phyloP scores from a whole-genome alignment of 2,888 invertebrate genomes.

The Xanthorhoe spadicearia region DNA sequence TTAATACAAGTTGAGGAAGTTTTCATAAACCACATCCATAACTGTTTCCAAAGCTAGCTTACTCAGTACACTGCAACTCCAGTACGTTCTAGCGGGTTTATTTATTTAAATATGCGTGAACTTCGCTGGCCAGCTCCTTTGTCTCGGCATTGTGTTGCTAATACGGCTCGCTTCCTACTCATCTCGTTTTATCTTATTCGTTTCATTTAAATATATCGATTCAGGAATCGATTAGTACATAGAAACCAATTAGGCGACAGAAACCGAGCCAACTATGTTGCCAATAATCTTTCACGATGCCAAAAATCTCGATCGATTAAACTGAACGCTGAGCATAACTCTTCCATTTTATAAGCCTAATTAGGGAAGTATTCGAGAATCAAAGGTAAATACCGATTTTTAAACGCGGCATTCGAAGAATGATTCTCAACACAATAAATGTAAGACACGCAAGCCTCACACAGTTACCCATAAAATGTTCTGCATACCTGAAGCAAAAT shows the following conservation, averaged over 20 bases:
- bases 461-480: conserved; percentile 68
- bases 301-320: conserved; percentile 27
- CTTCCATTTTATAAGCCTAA: conserved; percentile 52
- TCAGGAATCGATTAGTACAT: conserved; percentile 14
- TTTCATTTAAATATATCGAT: conserved; percentile 35
- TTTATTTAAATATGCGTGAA: conserved; percentile 80
- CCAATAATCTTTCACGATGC: conserved; percentile 32
- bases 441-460: conserved; percentile 61
- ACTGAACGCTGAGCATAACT: conserved; percentile 33
- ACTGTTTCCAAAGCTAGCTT: conserved; percentile 23
- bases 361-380: conserved; percentile 54
- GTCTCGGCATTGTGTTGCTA: conserved; percentile 67
- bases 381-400: conserved; percentile 53
- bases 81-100: conserved; percentile 68
- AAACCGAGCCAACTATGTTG: conserved; percentile 22
- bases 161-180: conserved; percentile 63
- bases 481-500: conserved; percentile 66
- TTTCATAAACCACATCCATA: conserved; percentile 44
- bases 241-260: conserved; percentile 20
- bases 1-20: neutral
- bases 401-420: conserved; percentile 55
- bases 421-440: conserved; percentile 55
- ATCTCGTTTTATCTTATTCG: conserved; percentile 48
- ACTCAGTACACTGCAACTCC: conserved; percentile 52
- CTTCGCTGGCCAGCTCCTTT: conserved; percentile 69